A percentile compares a stretch with the other conserved stretches of the same genome.
Evolutionary conservation across 2,113 vertebrate genomes (phyloP).

Genomic region (human (Homo sapiens)): GRCh38 chr14:62838001-62838500

Average conservation of each 20-base stretch:
- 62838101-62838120: not conserved
- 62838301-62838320: not conserved
- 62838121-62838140: not conserved
- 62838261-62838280: not conserved
- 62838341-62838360: not conserved
- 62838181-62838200: not conserved
- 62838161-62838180: not conserved
- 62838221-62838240: not conserved
- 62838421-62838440: not conserved
- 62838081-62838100: not conserved
- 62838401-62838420: not conserved
- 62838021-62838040: not conserved
- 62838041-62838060: not conserved
- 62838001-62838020: constrained; percentile 72
- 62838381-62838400: not conserved
- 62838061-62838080: not conserved
- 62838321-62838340: not conserved
- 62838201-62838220: not conserved
- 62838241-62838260: not conserved
- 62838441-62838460: not conserved
- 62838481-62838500: not conserved
- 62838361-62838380: not conserved
- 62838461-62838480: not conserved
- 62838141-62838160: not conserved
- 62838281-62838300: not conserved